Evolutionary conservation across 2,888 invertebrate species (phyloP), one percentile per base, ranked within the genome.

Genomic region (Oegoconia quadripuncta): DNA sequence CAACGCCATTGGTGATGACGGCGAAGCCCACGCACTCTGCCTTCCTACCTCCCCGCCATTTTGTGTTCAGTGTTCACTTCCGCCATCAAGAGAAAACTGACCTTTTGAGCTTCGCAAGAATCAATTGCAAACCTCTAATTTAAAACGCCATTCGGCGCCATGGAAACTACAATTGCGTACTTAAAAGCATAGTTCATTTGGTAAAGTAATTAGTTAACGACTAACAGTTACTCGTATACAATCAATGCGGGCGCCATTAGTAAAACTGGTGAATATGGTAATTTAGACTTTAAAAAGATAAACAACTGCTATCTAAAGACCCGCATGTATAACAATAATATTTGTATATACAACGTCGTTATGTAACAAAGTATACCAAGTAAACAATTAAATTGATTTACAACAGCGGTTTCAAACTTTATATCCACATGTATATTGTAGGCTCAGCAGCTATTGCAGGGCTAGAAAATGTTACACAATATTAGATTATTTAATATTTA

Each of bases 71-170:
- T 51, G 54, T 52, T 50, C 52, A 55, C 71, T 79, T 79, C 79
- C 79, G 75, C 64, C 59, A 62, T 64, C 48, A 44, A 59, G 73
- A 73, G 77, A 78, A 79, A 80, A 67, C 61, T 67, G 64, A 74
- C 74, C 75, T 73, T 58, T 70, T 68, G 69, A 59, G 74, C 65
- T 44, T 63, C 52, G 50, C 52, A 52, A 40, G 43, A 48, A 52
- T 59, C 50, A 60, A 56, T 56, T 51, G 57, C 52, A 59, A 62
- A 22, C 22, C 8, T 9, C 8, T 22, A 9, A 22, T 9, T 22
- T 9, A 9, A 22, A 22, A 1, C 8, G 9, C 7, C 22, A 22
- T 8, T 7, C 22, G n/a, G n/a, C n/a, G n/a, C n/a, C n/a, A n/a
- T n/a, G n/a, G n/a, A n/a, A n/a, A n/a, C n/a, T n/a, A n/a, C n/a